A percentile compares a stretch with the other conserved stretches of the same genome.
Evolutionary conservation across 35 echinoderm and acorn worm genomes (phyloP).

Genomic region (Chiridota heheva): DNA sequence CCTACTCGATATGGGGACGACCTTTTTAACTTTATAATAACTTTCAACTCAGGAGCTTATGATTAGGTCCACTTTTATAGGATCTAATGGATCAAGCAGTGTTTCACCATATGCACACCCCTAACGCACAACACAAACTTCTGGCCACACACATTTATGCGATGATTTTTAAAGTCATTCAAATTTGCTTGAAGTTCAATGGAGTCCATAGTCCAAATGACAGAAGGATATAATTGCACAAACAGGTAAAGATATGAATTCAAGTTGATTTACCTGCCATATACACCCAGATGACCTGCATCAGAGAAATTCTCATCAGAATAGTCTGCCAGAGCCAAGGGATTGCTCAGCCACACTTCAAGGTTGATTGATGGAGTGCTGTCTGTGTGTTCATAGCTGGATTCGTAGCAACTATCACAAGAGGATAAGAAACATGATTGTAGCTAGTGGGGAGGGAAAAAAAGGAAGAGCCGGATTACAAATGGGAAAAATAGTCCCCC

Average conservation of each 20-base stretch:
- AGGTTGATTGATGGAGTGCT: slow-evolving; percentile 31
- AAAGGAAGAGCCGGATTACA: no score
- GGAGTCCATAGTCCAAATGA: not conserved
- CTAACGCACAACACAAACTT: not conserved
- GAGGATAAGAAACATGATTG: no score
- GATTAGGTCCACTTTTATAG: no score
- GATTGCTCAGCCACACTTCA: slow-evolving; percentile 32
- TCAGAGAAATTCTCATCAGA: not conserved
- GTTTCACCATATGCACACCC: not conserved
- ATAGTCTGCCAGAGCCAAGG: not conserved
- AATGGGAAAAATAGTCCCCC: no score
- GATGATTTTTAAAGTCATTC: not conserved
- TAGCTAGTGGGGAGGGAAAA: no score
- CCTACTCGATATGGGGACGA: no score
- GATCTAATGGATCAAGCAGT: not conserved
- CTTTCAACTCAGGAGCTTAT: no score
- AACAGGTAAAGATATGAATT: no score
- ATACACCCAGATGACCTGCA: slow-evolving; percentile 6
- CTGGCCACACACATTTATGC: not conserved
- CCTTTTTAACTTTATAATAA: no score
- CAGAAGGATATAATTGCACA: no score
- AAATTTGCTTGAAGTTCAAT: not conserved
- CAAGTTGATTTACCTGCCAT: slow-evolving; percentile 24
- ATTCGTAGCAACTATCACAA: no score
- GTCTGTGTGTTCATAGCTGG: no score